Evolutionary conservation across 2,888 invertebrate genomes (phyloP).

Genomic region (Thecophora atra): DNA sequence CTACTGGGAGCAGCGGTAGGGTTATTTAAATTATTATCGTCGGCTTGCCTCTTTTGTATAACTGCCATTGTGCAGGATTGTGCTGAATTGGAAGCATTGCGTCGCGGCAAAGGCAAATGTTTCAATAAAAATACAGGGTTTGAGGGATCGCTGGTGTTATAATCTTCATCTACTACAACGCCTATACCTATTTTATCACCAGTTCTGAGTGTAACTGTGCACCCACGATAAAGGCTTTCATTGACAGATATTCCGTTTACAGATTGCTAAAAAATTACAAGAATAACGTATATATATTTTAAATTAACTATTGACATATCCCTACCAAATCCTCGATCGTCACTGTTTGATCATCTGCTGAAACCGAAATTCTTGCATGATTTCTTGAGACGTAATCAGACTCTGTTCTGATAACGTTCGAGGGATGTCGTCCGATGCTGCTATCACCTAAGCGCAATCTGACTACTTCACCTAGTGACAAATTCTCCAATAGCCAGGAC

Average conservation of each 20-base stretch:
- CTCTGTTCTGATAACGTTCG: slow-evolving; percentile 46
- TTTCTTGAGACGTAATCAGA: slow-evolving; percentile 53
- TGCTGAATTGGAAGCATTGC: neutral
- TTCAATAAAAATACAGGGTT: slow-evolving; percentile 53
- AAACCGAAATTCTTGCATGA: slow-evolving; percentile 55
- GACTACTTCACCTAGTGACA: slow-evolving; percentile 44
- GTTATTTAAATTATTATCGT: neutral
- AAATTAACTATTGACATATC: neutral
- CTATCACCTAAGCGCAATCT: slow-evolving; percentile 51
- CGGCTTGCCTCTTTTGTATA: neutral
- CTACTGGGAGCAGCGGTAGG: neutral
- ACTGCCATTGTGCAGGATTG: neutral
- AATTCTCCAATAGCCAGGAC: slow-evolving; percentile 49
- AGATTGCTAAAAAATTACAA: slow-evolving; percentile 48
- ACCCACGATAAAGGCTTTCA: slow-evolving; percentile 35
- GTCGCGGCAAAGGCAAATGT: slow-evolving; percentile 35
- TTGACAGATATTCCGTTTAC: slow-evolving; percentile 61
- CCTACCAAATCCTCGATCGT: slow-evolving; percentile 54
- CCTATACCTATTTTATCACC: slow-evolving; percentile 56
- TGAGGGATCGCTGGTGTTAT: slow-evolving; percentile 36
- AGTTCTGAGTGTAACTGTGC: neutral
- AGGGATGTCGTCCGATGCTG: slow-evolving; percentile 52
- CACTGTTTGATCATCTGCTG: slow-evolving; percentile 43
- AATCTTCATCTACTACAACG: slow-evolving; percentile 40
- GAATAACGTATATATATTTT: slow-evolving; percentile 12